A percentile compares a stretch with the other conserved stretches of the same genome.
These are phyloP conservation scores for Pelecanoides urinatrix DNA, from an alignment of 2,113 vertebrate genomes.

Conservation along the genomic window DNA sequence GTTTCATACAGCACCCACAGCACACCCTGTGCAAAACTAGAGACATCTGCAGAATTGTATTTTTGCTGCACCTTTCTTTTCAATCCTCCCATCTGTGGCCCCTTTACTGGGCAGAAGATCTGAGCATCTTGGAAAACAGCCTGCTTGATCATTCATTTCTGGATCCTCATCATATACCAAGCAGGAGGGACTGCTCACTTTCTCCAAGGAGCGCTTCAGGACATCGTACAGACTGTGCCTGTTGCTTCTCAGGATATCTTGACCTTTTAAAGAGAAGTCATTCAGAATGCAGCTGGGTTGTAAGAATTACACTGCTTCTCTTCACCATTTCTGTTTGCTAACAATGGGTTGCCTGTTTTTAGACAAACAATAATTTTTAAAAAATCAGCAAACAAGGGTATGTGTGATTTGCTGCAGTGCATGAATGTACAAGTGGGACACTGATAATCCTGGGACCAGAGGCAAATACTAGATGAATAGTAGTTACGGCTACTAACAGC, in stretches of 20 bases:
- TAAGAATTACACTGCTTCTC: not conserved
- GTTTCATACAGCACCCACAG: not conserved
- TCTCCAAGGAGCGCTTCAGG: constrained; percentile 6
- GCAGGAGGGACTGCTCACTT: not conserved
- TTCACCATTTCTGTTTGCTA: not conserved
- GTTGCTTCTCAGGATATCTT: not conserved
- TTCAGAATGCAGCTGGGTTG: constrained; percentile 17
- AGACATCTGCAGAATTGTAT: not conserved
- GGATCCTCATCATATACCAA: not conserved
- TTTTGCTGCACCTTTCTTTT: not conserved
- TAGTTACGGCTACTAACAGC: not conserved
- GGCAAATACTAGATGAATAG: not conserved
- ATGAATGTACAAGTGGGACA: not conserved
- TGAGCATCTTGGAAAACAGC: not conserved
- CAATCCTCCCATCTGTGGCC: not conserved
- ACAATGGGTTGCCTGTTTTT: not conserved
- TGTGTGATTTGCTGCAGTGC: not conserved
- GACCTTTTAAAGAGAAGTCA: not conserved
- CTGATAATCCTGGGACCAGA: not conserved
- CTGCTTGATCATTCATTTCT: not conserved
- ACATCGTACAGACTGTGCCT: not conserved
- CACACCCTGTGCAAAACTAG: not conserved
- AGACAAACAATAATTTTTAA: not conserved
- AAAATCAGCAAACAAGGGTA: not conserved
- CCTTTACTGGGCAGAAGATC: not conserved